phyloP scores from a whole-genome alignment of 2,888 invertebrate genomes.

The Cyclophora albipunctata region DNA sequence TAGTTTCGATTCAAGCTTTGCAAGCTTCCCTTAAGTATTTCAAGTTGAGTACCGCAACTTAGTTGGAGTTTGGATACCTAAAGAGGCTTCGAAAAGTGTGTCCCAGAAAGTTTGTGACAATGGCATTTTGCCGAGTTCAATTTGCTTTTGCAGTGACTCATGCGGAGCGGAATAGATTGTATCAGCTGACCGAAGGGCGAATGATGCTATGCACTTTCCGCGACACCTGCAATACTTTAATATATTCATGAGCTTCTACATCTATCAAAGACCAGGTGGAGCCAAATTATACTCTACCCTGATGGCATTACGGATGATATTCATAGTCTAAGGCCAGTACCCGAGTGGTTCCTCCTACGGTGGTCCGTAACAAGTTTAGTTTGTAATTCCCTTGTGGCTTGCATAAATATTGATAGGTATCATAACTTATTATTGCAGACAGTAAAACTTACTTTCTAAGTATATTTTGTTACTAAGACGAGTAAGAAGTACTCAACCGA shows the following conservation, averaged over 20 bases:
- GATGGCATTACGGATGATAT: slow-evolving; percentile 18
- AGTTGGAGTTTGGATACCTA: slow-evolving; percentile 12
- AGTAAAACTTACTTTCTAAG: slow-evolving; percentile 5
- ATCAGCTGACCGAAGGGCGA: slow-evolving; percentile 22
- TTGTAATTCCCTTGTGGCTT: slow-evolving; percentile 23
- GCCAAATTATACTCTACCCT: slow-evolving; percentile 20
- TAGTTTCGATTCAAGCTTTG: neutral
- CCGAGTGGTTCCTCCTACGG: slow-evolving; percentile 6
- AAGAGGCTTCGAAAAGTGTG: slow-evolving; percentile 11
- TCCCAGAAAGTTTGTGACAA: slow-evolving; percentile 6
- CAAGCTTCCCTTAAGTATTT: neutral
- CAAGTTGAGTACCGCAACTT: slow-evolving; percentile 14
- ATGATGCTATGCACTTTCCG: slow-evolving; percentile 30
- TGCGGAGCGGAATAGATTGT: slow-evolving; percentile 19
- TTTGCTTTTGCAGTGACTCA: slow-evolving; percentile 10
- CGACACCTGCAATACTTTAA: slow-evolving; percentile 26
- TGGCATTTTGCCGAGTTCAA: slow-evolving; percentile 8
- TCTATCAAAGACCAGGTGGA: slow-evolving; percentile 9
- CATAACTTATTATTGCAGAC: slow-evolving; percentile 14
- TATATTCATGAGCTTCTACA: slow-evolving; percentile 31
- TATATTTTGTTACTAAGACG: neutral
- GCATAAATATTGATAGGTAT: slow-evolving; percentile 23
- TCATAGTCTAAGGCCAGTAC: slow-evolving; percentile 10
- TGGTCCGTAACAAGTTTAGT: slow-evolving; percentile 23
- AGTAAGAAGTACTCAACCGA: no score